phyloP scores from a whole-genome alignment of 2,888 invertebrate genomes.

The Petrolisthes manimaculis region DNA sequence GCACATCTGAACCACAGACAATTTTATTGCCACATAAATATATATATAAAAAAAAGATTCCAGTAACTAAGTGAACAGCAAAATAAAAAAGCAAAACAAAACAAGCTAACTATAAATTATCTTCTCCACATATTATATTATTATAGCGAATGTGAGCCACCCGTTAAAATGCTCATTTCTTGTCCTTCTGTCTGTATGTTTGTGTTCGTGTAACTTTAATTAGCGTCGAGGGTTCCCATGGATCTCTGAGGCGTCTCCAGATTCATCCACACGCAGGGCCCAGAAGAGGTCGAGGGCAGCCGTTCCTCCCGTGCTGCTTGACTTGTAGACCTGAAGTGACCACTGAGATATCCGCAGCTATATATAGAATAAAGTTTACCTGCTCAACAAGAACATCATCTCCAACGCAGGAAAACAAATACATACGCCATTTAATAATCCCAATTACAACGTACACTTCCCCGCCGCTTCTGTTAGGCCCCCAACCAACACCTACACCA shows the following conservation, averaged over 20 bases:
- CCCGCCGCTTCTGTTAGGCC: slow-evolving; percentile 1
- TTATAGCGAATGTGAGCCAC: slow-evolving; percentile 18
- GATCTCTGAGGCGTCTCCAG: slow-evolving; percentile 24
- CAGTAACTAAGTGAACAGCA: not conserved
- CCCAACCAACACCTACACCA: not conserved
- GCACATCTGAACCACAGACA: slow-evolving; percentile 49
- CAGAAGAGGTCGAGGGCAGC: slow-evolving; percentile 30
- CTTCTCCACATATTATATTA: slow-evolving; percentile 10
- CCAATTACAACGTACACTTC: not conserved
- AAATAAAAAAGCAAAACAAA: not conserved
- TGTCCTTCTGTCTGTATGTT: slow-evolving; percentile 40
- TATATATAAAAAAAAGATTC: slow-evolving; percentile 7
- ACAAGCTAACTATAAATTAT: slow-evolving; percentile 5
- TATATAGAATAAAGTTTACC: slow-evolving; percentile 9
- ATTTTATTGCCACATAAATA: slow-evolving; percentile 17
- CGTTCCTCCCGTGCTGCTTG: slow-evolving; percentile 25
- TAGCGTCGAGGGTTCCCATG: slow-evolving; percentile 39
- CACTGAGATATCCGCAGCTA: slow-evolving; percentile 52
- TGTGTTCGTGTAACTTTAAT: slow-evolving; percentile 23
- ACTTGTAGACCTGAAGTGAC: slow-evolving; percentile 53
- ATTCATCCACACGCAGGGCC: slow-evolving; percentile 48
- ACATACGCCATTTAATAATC: slow-evolving; percentile 18
- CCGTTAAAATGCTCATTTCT: slow-evolving; percentile 45
- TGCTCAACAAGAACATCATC: not conserved
- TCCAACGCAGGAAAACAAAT: slow-evolving; percentile 17